Base-by-base conservation (phyloP, 2,113 vertebrate genomes). In the Orycteropus afer region DNA sequence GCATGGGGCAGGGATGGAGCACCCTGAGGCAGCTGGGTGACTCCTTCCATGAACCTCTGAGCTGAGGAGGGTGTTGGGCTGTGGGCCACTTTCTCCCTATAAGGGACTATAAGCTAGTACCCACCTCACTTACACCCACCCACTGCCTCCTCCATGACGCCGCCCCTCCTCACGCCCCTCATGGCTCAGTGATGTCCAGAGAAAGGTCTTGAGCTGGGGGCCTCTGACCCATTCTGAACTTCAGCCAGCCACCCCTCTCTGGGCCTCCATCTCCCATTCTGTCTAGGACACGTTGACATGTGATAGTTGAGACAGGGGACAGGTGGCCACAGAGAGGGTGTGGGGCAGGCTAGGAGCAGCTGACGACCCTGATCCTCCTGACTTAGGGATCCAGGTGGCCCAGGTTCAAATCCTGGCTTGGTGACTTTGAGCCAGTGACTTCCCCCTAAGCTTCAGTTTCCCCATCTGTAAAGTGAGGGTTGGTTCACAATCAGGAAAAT, bases 1-100 rank as follows among this genome's bases (percentile, higher is more conserved):
- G 29, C 14, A 0, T 3, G 47, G 27, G 32, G 49, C 49, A 12
- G 73, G 10, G 87, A 42, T 1, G 0, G 23, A 18, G 37, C 3
- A 2, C 13, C 49, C 25, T 4, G 8, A 65, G 49, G 32, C 65
- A 9, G 69, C n/a, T 40, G 69, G 37, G 37, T 27, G 14, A 32
- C 18, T 23, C 37, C n/a, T 40, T 37, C 17, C 22, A 40, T 22
- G 37, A 71, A 37, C 69, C 37, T 29, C 34, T 84, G 71, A 7
- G 55, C 85, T 51, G 22, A n/a, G 78, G 61, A 34, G 40, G 22
- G 25, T 14, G 42, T 51, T 32, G 40, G 65, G 81, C 80, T 23
- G 53, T 15, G 22, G 55, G 73, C 80, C 45, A 42, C 22, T 22
- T 78, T 83, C 27, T 42, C 49, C 55, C 29, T 32, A 10, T 3